Evolutionary conservation across 2,113 vertebrate genomes (phyloP).

Genomic region (Pteronura brasiliensis): DNA sequence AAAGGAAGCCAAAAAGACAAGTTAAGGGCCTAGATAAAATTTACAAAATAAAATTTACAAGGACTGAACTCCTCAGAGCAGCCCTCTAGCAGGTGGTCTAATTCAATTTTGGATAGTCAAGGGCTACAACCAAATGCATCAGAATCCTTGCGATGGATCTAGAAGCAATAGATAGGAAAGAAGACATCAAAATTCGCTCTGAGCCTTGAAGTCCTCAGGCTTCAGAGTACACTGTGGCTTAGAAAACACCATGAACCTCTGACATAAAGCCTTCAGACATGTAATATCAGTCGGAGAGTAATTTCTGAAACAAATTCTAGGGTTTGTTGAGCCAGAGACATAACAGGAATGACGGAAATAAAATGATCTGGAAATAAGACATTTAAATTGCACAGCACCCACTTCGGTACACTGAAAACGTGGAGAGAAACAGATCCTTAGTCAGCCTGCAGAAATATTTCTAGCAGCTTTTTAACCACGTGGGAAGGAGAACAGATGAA

Average conservation of each 20-base stretch:
- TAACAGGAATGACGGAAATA: slow-evolving; percentile 60
- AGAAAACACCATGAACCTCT: slow-evolving; percentile 29
- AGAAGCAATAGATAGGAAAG: slow-evolving; percentile 27
- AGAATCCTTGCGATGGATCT: background rate
- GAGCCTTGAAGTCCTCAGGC: slow-evolving; percentile 2
- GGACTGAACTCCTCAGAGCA: background rate
- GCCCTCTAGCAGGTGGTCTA: background rate
- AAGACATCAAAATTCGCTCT: slow-evolving; percentile 25
- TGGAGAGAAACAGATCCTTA: slow-evolving; percentile 65
- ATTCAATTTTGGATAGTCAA: background rate
- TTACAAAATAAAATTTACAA: slow-evolving; percentile 21
- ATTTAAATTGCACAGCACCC: slow-evolving; percentile 66
- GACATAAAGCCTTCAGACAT: slow-evolving; percentile 14
- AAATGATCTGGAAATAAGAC: slow-evolving; percentile 66
- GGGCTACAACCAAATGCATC: background rate
- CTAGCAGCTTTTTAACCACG: slow-evolving; percentile 65
- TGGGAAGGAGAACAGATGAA: slow-evolving; percentile 67
- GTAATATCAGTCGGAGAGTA: slow-evolving; percentile 57
- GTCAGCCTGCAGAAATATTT: slow-evolving; percentile 68
- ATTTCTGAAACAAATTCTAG: slow-evolving; percentile 68
- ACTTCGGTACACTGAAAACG: slow-evolving; percentile 43
- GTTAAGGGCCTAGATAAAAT: background rate
- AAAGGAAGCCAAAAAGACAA: slow-evolving; percentile 20
- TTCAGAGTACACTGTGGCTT: background rate
- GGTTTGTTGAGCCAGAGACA: slow-evolving; percentile 58